These are phyloP conservation scores for Martes flavigula DNA, from an alignment of 2,797 vertebrate genomes.

Conservation along the genomic window DNA sequence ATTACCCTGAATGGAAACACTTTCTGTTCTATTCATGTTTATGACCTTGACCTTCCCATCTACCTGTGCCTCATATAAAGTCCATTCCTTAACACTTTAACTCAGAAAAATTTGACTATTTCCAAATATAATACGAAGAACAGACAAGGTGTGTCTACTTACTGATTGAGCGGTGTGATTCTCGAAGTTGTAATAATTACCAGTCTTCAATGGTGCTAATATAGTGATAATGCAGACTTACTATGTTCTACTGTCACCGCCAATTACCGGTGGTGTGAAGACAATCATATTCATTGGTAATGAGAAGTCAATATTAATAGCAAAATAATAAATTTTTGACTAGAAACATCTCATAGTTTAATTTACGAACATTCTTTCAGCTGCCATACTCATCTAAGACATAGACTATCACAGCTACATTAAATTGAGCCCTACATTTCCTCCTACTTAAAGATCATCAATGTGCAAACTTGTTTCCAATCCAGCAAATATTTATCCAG, in stretches of 20 bases:
- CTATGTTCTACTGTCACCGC: neutral
- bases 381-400: neutral
- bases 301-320: neutral
- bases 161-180: neutral
- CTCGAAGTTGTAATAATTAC: neutral
- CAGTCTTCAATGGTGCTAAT: neutral
- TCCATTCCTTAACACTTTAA: neutral
- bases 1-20: neutral
- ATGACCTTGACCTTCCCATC: neutral
- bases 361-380: neutral
- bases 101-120: neutral
- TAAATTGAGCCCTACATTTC: neutral
- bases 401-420: neutral
- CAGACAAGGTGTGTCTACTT: neutral
- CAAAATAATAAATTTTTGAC: neutral
- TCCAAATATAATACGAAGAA: neutral
- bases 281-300: neutral
- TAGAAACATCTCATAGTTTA: neutral
- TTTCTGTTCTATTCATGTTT: neutral
- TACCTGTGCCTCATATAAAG: neutral
- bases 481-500: neutral
- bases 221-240: neutral
- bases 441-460: neutral
- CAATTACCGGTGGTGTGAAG: constrained; percentile 1
- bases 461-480: neutral